Percentiles rank a stretch among this genome's conserved stretches.
phyloP scores from a whole-genome alignment of 2,888 invertebrate species.

The Eueremaeus valkanovi region DNA sequence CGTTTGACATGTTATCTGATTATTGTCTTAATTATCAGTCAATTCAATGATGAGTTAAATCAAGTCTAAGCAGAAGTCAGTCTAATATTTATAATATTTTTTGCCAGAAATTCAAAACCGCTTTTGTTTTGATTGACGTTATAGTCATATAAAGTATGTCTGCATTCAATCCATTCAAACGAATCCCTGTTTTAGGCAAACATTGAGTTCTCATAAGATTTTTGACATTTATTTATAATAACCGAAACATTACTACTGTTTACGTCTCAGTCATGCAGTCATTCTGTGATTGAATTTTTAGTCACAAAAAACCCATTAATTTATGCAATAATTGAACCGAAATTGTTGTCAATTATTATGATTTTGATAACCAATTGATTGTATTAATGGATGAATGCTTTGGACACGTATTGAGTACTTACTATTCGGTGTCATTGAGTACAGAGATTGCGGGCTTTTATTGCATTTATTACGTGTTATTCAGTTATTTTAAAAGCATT shows the following conservation, averaged over 20 bases:
- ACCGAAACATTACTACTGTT: background rate
- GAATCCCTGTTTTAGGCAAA: background rate
- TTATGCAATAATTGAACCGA: too few species aligned
- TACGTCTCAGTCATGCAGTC: too few species aligned
- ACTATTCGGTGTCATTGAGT: conserved; percentile 20
- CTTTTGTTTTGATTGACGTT: background rate
- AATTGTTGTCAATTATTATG: too few species aligned
- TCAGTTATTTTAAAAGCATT: background rate
- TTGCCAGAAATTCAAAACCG: background rate
- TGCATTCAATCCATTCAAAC: background rate
- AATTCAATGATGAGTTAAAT: background rate
- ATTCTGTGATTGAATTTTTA: too few species aligned
- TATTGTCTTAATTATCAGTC: background rate
- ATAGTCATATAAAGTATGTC: background rate
- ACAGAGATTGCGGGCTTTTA: background rate
- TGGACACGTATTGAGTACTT: background rate
- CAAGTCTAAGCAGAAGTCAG: background rate
- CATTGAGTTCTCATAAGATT: background rate
- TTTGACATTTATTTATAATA: too few species aligned
- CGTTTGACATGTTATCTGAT: background rate
- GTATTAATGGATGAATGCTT: conserved; percentile 16
- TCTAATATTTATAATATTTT: too few species aligned
- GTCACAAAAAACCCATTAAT: too few species aligned
- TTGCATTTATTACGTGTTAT: background rate
- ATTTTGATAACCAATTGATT: background rate